Conservation (phyloP, 2,888 invertebrate species). For the Mechanitis mazaeus region DNA sequence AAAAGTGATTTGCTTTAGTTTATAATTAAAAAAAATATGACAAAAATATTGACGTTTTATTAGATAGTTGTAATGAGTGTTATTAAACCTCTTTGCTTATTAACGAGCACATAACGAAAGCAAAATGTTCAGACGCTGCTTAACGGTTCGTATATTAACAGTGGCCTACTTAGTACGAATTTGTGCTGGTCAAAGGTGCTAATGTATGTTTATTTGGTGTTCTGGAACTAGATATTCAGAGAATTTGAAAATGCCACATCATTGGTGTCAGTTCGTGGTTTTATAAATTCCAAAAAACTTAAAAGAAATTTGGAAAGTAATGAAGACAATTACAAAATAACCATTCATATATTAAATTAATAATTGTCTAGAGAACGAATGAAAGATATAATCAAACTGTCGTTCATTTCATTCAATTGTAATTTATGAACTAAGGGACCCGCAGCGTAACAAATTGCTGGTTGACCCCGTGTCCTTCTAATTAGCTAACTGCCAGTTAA, state of each 20-base stretch:
- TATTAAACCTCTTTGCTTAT: not conserved
- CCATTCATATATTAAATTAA: not conserved
- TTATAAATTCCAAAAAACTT: too few relatives aligned
- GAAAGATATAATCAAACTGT: slow-evolving; percentile 26
- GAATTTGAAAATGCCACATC: too few relatives aligned
- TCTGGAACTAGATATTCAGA: too few relatives aligned
- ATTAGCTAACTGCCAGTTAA: slow-evolving; percentile 15
- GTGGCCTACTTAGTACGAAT: slow-evolving; percentile 25
- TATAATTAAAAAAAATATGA: too few relatives aligned
- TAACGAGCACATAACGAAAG: too few relatives aligned
- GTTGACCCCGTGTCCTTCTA: slow-evolving; percentile 33
- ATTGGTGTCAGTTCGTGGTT: too few relatives aligned
- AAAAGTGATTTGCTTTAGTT: too few relatives aligned
- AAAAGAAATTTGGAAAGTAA: too few relatives aligned
- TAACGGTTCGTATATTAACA: slow-evolving; percentile 26
- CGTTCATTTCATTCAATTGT: slow-evolving; percentile 42
- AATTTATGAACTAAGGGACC: slow-evolving; percentile 38
- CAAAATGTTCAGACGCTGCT: slow-evolving; percentile 8
- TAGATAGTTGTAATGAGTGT: not conserved
- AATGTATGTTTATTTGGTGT: not conserved
- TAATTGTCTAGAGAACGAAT: slow-evolving; percentile 17
- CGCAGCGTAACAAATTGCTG: slow-evolving; percentile 40
- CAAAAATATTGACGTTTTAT: too few relatives aligned
- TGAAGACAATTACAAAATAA: too few relatives aligned
- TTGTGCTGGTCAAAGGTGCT: slow-evolving; percentile 6